A percentile compares a stretch with the other conserved stretches of the same genome.
Conservation (phyloP, 2,113 vertebrate genomes). For the Syngnathoides biaculeatus region DNA sequence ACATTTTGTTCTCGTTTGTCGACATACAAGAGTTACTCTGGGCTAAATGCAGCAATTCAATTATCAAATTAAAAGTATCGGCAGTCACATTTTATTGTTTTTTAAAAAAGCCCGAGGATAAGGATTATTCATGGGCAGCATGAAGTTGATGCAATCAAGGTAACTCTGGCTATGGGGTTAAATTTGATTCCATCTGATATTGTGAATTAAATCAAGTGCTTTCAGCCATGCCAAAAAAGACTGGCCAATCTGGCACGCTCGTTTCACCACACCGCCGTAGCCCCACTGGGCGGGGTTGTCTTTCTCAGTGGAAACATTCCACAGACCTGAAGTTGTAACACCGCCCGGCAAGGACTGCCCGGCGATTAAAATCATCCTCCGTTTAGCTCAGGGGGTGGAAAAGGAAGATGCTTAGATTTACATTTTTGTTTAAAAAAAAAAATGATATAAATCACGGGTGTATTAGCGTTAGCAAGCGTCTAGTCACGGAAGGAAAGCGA, state of each 20-base stretch:
- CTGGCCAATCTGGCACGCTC: neutral
- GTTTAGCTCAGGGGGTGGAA: conserved; percentile 9
- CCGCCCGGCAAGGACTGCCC: conserved; percentile 38
- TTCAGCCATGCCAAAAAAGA: neutral
- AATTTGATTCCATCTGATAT: neutral
- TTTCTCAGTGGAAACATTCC: conserved; percentile 11
- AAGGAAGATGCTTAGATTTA: conserved; percentile 34
- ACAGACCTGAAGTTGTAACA: conserved; percentile 33
- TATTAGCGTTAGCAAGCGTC: neutral
- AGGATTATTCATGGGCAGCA: no score
- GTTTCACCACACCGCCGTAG: conserved; percentile 20
- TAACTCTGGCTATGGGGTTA: neutral
- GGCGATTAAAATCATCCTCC: neutral
- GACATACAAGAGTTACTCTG: neutral
- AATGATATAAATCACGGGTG: neutral
- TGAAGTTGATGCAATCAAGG: no score
- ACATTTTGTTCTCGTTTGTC: no score
- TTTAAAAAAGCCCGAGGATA: no score
- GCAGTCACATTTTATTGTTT: neutral
- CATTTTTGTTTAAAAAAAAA: conserved; percentile 5
- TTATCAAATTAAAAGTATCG: neutral
- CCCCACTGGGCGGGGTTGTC: conserved; percentile 33
- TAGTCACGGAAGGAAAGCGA: conserved; percentile 11
- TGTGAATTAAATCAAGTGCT: neutral
- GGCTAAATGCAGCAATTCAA: neutral